Conservation (phyloP, 23 tunicate genomes). For the Trididemnum miniatum region DNA sequence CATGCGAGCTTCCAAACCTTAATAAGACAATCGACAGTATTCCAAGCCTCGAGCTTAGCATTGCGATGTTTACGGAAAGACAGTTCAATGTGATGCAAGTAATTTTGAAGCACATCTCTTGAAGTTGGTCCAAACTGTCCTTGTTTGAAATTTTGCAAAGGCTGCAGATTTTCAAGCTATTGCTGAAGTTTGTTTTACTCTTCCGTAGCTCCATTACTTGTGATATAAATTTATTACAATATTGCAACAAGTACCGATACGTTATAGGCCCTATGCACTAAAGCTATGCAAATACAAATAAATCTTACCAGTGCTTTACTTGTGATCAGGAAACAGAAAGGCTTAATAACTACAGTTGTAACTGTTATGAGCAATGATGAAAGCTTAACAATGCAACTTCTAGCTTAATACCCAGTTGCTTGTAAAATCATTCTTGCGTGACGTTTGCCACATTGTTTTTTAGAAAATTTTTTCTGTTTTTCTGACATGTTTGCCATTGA, state of each 20-base stretch:
- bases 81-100: conserved; percentile 8
- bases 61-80: not conserved
- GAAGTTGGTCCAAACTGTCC: conserved; percentile 33
- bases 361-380: not conserved
- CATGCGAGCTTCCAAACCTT: conserved; percentile 26
- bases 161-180: conserved; percentile 4
- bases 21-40: conserved; percentile 13
- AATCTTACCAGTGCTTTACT: no score
- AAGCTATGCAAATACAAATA: not conserved
- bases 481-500: not conserved
- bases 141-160: conserved; percentile 14
- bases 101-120: conserved; percentile 1
- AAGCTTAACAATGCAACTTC: not conserved
- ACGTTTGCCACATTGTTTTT: not conserved
- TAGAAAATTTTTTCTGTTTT: not conserved
- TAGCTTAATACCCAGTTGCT: not conserved
- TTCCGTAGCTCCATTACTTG: conserved; percentile 5
- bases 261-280: not conserved
- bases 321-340: no score
- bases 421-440: conserved; percentile 1
- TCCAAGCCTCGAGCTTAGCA: conserved; percentile 14
- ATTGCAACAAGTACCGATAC: not conserved
- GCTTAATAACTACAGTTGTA: not conserved
- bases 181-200: not conserved
- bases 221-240: not conserved